Conservation (phyloP, 2,113 vertebrate genomes). For the Diadophis punctatus region DNA sequence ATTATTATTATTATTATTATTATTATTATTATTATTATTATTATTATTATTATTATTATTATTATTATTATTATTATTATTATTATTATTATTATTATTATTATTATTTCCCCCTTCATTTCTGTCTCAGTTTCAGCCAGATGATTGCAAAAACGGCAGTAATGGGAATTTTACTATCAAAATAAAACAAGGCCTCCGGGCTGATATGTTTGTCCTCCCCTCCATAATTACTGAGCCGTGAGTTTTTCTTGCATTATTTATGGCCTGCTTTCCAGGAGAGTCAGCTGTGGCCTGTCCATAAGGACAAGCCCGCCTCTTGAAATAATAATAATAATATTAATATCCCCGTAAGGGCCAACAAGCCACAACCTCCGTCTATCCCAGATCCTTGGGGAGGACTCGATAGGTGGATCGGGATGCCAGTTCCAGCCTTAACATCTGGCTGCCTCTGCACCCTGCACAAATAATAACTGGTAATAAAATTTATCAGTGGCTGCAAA, state of each 20-base stretch:
- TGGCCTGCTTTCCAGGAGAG: background rate
- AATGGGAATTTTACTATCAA: constrained; percentile 1
- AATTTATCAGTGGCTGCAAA: background rate
- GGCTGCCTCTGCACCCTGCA: no score
- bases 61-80: background rate
- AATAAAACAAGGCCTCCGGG: background rate
- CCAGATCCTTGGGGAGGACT: no score
- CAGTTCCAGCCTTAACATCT: no score
- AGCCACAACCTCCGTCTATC: no score
- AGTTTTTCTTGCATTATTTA: background rate
- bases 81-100: background rate
- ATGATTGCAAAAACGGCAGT: background rate
- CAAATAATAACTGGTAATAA: background rate
- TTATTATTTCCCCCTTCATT: constrained; percentile 11
- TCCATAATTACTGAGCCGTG: background rate
- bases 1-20: no score
- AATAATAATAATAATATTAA: background rate
- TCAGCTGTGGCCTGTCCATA: background rate
- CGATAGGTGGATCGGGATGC: no score
- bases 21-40: no score
- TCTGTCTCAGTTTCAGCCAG: background rate
- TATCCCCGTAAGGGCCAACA: no score
- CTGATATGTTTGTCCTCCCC: background rate
- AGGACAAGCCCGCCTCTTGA: rapidly evolving
- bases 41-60: background rate